Base-by-base conservation (phyloP, 2,797 vertebrate species). In the Cyprinodon diabolis region DNA sequence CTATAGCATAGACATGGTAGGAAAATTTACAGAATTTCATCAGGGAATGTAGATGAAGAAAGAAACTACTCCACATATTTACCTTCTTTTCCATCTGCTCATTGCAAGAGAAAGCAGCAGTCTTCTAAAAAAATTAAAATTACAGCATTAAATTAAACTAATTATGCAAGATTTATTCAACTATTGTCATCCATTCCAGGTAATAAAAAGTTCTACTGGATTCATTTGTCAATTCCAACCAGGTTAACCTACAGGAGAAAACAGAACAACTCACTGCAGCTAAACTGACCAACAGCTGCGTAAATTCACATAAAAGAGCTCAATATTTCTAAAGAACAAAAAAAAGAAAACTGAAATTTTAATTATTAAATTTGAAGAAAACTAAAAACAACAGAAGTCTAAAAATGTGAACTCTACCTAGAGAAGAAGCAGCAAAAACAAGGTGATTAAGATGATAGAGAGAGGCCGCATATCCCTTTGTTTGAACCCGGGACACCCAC, bases 211-310 rank as follows among this genome's bases (percentile, higher is more conserved):
- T n/a, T n/a, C n/a, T n/a, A n/a, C n/a, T n/a, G n/a, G n/a, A n/a
- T n/a, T n/a, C n/a, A n/a, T n/a, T n/a, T 99, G 92, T 99, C 98
- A 68, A 99, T 98, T 78, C 98, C 98, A 92, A 99, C 97, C 95
- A 99, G 81, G 90, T 99, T 98, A 83, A 99, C 98, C 98, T 99
- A 54, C 7, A 79, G 40, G 93, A n/a, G 69, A 15, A 9, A 25
- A 55, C 7, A 3, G 47, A 13, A 1, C 7, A n/a, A n/a, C n/a
- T 62, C 6, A 62, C 4, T 5, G 13, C 4, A 14, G 30, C 25
- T 19, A 68, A 12, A 17, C 15, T 14, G 30, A n/a, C n/a, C n/a
- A n/a, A n/a, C n/a, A n/a, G n/a, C n/a, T n/a, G n/a, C 57, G 8
- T 35, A 30, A 15, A 15, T 6, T 35, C 56, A 13, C 30, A 58